Base-by-base conservation (phyloP, 2,888 invertebrate genomes). In the Euphydryas editha region DNA sequence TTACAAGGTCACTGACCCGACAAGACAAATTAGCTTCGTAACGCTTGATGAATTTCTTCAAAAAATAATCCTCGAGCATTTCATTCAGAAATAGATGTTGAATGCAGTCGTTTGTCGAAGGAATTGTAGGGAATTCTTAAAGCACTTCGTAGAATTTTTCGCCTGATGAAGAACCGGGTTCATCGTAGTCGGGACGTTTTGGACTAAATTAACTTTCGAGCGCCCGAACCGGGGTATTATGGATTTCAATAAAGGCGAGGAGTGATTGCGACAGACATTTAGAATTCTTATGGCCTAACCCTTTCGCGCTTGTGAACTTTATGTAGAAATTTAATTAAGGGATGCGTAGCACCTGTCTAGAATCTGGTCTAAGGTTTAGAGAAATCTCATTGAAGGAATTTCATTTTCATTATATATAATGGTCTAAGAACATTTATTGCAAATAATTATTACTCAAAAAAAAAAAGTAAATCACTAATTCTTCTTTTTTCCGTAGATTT, bases 201-300 rank as follows among this genome's bases (percentile, higher is more conserved):
- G 77, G 76, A 75, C 79, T 74, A 83, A 86, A 87, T 87, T 86
- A 87, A 85, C 83, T 85, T 85, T 83, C 77, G 69, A 68, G 65
- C 62, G 70, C 69, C 66, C 65, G 47, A 62, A 65, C 46, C 63
- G 42, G 67, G 67, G 68, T 71, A 69, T 72, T 75, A 75, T 71
- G 70, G 73, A 71, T 72, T 74, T 67, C 67, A 68, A 66, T 64
- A 66, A 70, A 60, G 65, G 24, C 51, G 49, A 61, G 49, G 65
- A 59, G 70, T 64, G 62, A 67, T 69, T 70, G 59, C 69, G 67
- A 66, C 64, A 57, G 70, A 62, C 70, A 67, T 72, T 69, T 56
- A 62, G 57, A 68, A 71, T 67, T 72, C 67, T 65, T 68, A 62
- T 46, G 65, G 65, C 56, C 20, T 47, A 72, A 69, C 67, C 67